phyloP scores from a whole-genome alignment of 1,140 invertebrate species.

The Armadillidium nasatum region DNA sequence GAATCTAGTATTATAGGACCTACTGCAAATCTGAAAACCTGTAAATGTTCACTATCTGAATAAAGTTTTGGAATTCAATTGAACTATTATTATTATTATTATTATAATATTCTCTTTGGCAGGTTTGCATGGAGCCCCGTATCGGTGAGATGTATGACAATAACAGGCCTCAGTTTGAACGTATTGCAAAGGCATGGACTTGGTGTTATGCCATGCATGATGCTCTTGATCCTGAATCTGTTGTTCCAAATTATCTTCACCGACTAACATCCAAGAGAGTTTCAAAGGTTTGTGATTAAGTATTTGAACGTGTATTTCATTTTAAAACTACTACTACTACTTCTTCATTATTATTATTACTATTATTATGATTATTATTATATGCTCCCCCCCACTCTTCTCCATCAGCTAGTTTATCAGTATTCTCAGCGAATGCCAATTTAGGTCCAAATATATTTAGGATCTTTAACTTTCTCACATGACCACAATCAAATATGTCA shows the following conservation, averaged over 20 bases:
- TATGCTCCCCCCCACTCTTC: too few species aligned
- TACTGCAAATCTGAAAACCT: not conserved
- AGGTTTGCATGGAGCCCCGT: constrained; percentile 87
- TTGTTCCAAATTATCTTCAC: not conserved
- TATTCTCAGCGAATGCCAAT: too few species aligned
- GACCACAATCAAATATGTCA: too few species aligned
- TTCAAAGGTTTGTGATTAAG: too few species aligned
- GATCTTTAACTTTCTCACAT: too few species aligned
- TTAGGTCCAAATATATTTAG: too few species aligned
- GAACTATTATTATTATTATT: not conserved
- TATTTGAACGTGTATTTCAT: too few species aligned
- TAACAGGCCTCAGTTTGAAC: constrained; percentile 70
- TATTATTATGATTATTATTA: too few species aligned
- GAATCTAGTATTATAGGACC: not conserved
- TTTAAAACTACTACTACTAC: too few species aligned
- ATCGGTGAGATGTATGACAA: constrained; percentile 74
- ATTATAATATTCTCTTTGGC: constrained; percentile 29
- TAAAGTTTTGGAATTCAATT: not conserved
- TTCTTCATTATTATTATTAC: too few species aligned
- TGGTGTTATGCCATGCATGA: constrained; percentile 91
- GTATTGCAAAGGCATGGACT: constrained; percentile 79
- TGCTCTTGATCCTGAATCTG: constrained; percentile 51
- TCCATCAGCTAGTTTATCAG: too few species aligned
- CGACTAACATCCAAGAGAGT: not conserved
- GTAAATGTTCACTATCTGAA: not conserved